Percentiles rank a stretch among this genome's conserved stretches.
phyloP scores from a whole-genome alignment of 2,888 invertebrate species.

The Thera britannica region DNA sequence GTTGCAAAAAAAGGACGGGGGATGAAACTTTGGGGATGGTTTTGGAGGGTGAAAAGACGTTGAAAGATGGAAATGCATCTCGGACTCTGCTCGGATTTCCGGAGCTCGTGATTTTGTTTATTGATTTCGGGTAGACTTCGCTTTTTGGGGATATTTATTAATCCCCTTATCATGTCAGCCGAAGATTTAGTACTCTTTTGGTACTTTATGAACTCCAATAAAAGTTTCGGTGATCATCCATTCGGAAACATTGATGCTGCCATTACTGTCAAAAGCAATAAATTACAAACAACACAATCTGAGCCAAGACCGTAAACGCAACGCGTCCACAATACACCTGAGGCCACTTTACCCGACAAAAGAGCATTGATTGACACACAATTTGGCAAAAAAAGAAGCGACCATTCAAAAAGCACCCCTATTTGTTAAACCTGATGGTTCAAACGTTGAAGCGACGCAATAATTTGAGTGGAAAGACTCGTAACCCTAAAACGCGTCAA shows the following conservation, averaged over 20 bases:
- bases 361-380: conserved; percentile 56
- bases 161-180: conserved; percentile 72
- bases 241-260: conserved; percentile 39
- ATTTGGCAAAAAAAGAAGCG: conserved; percentile 40
- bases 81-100: conserved; percentile 83
- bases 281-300: conserved; percentile 40
- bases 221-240: conserved; percentile 58
- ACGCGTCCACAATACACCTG: conserved; percentile 60
- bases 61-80: conserved; percentile 84
- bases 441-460: conserved; percentile 35
- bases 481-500: conserved; percentile 56
- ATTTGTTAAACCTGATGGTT: conserved; percentile 38
- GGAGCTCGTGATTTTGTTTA: conserved; percentile 83
- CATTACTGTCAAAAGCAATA: conserved; percentile 33
- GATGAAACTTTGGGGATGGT: conserved; percentile 75
- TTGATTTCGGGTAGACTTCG: conserved; percentile 76
- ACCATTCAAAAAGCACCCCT: conserved; percentile 42
- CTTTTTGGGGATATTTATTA: conserved; percentile 71
- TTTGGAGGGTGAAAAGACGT: conserved; percentile 82
- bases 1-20: conserved; percentile 54
- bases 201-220: conserved; percentile 55
- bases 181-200: conserved; percentile 68
- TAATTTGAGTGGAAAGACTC: conserved; percentile 42
- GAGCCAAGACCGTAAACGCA: conserved; percentile 42
- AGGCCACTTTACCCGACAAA: conserved; percentile 60